Base-by-base conservation (phyloP, 2,797 vertebrate species). In the Podarcis lilfordi region DNA sequence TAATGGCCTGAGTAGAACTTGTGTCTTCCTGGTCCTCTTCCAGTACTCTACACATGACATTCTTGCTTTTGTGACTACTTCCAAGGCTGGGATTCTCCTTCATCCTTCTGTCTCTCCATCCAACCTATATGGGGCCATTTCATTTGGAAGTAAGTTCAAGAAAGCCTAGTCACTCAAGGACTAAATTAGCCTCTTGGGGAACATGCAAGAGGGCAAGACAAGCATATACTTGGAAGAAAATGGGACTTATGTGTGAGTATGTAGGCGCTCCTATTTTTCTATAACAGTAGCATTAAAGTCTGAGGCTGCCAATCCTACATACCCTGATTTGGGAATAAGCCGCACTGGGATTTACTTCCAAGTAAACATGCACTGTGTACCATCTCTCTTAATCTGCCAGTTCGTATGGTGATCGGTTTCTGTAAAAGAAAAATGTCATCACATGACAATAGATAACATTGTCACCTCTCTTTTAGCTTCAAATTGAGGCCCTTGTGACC, bases 361-460 rank as follows among this genome's bases (percentile, higher is more conserved):
- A 13, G 35, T 0, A 0, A 64, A 91, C 32, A 86, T 40, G 27
- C 88, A 86, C 86, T 84, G 84, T 80, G 87, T 78, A 10, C 80
- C 23, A 69, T 87, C 77, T 75, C 88, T n/a, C 79, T 91, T 89
- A 94, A 92, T 23, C 72, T 50, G 79, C 64, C 50, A 90, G 81
- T 55, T 40, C 43, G 82, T 85, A 68, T 2, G 85, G 40, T 61
- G 76, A 80, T 37, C 66, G 85, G 29, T 13, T 87, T 80, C 15
- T 69, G 25, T 68, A 27, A 68, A 27, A 86, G 71, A 83, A 64
- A 15, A 9, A n/a, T 90, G 25, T 66, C 80, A 82, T 89, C 77
- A 66, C 79, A 72, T 69, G 88, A 85, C 89, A 92, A 76, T 6
- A 89, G 86, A 85, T 43, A 64, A 84, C 77, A 59, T 76, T 89